Conservation (phyloP, 2,797 vertebrate species). For the Phoebastria nigripes region DNA sequence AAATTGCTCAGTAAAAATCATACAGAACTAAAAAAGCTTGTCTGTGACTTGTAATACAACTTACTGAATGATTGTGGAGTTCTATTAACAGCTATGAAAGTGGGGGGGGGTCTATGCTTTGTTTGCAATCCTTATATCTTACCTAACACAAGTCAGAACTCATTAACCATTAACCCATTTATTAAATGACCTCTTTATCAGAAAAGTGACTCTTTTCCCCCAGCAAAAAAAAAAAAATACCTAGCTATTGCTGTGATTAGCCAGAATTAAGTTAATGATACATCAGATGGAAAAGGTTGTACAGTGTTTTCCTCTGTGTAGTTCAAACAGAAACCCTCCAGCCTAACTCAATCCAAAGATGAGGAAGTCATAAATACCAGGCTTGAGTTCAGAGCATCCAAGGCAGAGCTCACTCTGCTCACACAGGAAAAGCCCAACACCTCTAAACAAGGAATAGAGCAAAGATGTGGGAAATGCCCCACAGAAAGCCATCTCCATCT, state of each 20-base stretch:
- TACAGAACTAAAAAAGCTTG: not conserved
- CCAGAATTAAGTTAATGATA: not conserved
- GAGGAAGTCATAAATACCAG: not conserved
- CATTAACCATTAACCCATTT: slow-evolving; percentile 3
- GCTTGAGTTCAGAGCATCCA: not conserved
- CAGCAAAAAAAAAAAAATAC: not conserved
- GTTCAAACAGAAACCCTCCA: not conserved
- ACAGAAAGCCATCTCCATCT: not conserved
- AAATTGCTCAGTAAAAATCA: not conserved
- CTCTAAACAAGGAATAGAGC: not conserved
- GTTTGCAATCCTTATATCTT: not conserved
- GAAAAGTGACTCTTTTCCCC: not conserved
- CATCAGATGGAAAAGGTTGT: not conserved
- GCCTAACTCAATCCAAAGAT: not conserved
- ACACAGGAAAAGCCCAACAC: not conserved
- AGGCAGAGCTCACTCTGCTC: not conserved
- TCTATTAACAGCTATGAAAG: not conserved
- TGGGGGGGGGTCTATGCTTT: not conserved
- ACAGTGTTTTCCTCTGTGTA: not conserved
- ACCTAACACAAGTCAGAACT: not conserved
- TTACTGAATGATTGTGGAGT: not conserved
- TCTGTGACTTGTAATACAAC: not conserved
- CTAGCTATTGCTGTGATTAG: not conserved
- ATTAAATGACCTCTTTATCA: not conserved
- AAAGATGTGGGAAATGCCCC: not conserved